A percentile compares a stretch with the other conserved stretches of the same genome.
These are phyloP conservation scores for Dendronephthya gigantea DNA, from an alignment of 64 coral and sea anemone species.

Conservation along the genomic window DNA sequence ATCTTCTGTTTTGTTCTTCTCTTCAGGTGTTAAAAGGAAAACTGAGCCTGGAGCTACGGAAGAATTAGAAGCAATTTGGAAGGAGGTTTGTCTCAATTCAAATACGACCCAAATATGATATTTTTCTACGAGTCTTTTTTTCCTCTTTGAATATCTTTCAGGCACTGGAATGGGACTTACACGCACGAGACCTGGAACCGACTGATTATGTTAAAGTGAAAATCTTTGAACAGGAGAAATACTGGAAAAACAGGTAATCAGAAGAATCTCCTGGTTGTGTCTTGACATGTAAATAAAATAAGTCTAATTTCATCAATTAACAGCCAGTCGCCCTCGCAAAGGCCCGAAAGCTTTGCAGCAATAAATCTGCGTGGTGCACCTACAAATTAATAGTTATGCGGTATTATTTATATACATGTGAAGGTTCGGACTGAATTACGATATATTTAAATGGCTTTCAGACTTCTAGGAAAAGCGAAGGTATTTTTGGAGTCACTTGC, in stretches of 20 bases:
- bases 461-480: constrained; percentile 10
- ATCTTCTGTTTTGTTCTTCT: neutral
- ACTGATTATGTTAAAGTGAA: neutral
- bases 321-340: no score
- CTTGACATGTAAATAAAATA: no score
- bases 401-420: neutral
- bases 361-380: neutral
- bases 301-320: no score
- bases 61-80: neutral
- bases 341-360: no score
- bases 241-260: constrained; percentile 8
- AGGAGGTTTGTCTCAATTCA: neutral
- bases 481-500: neutral
- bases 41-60: neutral
- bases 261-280: no score
- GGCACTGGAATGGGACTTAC: neutral
- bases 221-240: constrained; percentile 5
- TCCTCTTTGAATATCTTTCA: neutral
- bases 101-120: no score
- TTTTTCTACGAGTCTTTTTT: neutral
- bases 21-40: neutral
- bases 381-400: neutral
- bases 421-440: neutral
- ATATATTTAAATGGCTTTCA: no score
- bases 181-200: neutral